Base-by-base conservation (phyloP, 2,797 vertebrate genomes). In the Myripristis jacobus region DNA sequence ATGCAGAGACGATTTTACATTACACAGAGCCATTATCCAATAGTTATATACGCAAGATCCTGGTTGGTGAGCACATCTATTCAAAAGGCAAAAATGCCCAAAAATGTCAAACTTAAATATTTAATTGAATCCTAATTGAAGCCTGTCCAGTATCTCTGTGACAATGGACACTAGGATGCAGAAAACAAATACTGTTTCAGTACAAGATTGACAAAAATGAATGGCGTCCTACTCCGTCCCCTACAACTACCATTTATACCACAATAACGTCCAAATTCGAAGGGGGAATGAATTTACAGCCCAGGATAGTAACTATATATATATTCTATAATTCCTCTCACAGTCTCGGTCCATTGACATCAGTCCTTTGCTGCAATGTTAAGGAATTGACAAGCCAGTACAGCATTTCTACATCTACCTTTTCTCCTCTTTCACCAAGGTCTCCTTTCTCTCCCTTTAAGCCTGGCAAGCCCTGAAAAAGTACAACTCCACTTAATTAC, bases 361-460 rank as follows among this genome's bases (percentile, higher is more conserved):
- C 94, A 94, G 94, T 84, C 87, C 73, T 34, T 70, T 54, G 86
- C 86, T 80, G 66, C 66, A 60, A 55, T 55, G 77, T 85, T 88
- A 83, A 61, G 34, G 70, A 46, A 54, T 75, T 80, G 60, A 73
- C 61, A 75, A 72, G 79, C 51, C 80, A 52, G 76, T 62, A 55
- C 48, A 75, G 71, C 73, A 70, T 64, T 69, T 87, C 91, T 91
- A 93, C 93, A 75, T 95, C 95, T 94, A 99, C 98, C 98, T 99
- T 99, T 96, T 99, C 98, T 95, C 98, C 98, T 95, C 95, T 98
- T 89, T 98, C 98, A 94, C 98, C 97, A 88, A 90, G 79, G 94
- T 98, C 96, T 90, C 98, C 98, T 93, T 98, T 99, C 87, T 99
- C 98, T 92, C 97, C 98, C 90, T 93, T 96, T 93, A 97, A 96